phyloP scores from a whole-genome alignment of 2,888 invertebrate genomes.

The Augiades crinisus region DNA sequence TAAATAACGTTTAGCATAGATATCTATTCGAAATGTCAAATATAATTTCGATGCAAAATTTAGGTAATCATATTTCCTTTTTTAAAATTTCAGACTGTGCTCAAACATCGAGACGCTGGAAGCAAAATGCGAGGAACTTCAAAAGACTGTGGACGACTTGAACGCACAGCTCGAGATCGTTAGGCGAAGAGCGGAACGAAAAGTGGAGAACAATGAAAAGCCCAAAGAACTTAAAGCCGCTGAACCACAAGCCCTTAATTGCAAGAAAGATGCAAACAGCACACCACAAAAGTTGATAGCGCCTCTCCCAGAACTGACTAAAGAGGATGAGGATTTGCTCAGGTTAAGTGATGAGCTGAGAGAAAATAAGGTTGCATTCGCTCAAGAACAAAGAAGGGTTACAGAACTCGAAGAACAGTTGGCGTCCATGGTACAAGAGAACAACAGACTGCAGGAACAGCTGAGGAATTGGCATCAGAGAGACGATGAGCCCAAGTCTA shows the following conservation, averaged over 20 bases:
- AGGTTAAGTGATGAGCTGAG: conserved; percentile 86
- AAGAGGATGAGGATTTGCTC: conserved; percentile 76
- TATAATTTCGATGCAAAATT: neutral
- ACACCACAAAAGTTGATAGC: conserved; percentile 59
- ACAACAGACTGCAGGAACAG: conserved; percentile 86
- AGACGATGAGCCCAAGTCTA: conserved; percentile 89
- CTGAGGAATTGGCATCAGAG: conserved; percentile 82
- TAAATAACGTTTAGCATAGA: neutral
- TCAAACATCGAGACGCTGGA: conserved; percentile 90
- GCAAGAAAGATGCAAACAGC: conserved; percentile 55
- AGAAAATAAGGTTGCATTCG: conserved; percentile 84
- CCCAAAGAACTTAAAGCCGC: conserved; percentile 58
- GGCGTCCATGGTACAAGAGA: conserved; percentile 85
- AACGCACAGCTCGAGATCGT: conserved; percentile 82
- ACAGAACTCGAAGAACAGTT: conserved; percentile 90
- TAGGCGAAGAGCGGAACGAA: conserved; percentile 80
- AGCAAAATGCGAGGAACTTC: conserved; percentile 90
- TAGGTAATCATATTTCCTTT: neutral
- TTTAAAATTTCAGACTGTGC: conserved; percentile 81
- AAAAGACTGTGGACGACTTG: conserved; percentile 89
- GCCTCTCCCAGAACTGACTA: conserved; percentile 73
- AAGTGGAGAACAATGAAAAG: conserved; percentile 63
- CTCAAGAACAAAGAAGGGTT: conserved; percentile 87
- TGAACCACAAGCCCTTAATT: conserved; percentile 43
- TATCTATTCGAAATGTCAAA: neutral